Base-by-base conservation (phyloP, 2,888 invertebrate genomes). In the Xestia c-nigrum region DNA sequence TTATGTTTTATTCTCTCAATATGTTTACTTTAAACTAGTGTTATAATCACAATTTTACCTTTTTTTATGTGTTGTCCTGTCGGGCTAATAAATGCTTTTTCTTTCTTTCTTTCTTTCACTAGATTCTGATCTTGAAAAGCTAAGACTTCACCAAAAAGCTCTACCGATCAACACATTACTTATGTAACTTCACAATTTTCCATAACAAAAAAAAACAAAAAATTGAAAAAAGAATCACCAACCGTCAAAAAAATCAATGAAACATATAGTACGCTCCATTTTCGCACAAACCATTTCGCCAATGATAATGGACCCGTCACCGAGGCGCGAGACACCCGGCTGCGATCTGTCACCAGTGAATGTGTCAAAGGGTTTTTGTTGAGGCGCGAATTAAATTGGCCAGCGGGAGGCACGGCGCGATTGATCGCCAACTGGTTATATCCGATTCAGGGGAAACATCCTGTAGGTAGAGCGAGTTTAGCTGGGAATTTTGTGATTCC, bases 281-380 rank as follows among this genome's bases (percentile, higher is more conserved):
- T 88, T 86, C 82, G 73, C 81, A 86, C 87, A 84, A 83, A 88
- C 83, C 87, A 89, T 88, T 91, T 88, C 88, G 81, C 81, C 85
- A 86, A 89, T 95, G 94, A 94, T 94, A 94, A 94, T 95, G 86
- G 92, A 89, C 89, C 91, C 91, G 94, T 94, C 95, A 94, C 81
- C 89, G 91, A 92, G 91, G 94, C 93, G 94, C 89, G 93, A 93
- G 94, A 91, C 94, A 78, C 94, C 96, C 95, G 92, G 88, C 96
- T 94, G 96, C 78, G 96, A 93, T 89, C 93, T 95, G 96, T 96
- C 96, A 95, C 89, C 87, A 87, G 89, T 94, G 93, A 94, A 93
- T 91, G 90, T 92, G 93, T 95, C 95, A 96, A 96, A 96, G 96
- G 96, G 96, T 95, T 95, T 93, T 92, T 93, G 93, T 94, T 92